phyloP scores from a whole-genome alignment of 2,797 vertebrate genomes.

The Bufotes viridis region DNA sequence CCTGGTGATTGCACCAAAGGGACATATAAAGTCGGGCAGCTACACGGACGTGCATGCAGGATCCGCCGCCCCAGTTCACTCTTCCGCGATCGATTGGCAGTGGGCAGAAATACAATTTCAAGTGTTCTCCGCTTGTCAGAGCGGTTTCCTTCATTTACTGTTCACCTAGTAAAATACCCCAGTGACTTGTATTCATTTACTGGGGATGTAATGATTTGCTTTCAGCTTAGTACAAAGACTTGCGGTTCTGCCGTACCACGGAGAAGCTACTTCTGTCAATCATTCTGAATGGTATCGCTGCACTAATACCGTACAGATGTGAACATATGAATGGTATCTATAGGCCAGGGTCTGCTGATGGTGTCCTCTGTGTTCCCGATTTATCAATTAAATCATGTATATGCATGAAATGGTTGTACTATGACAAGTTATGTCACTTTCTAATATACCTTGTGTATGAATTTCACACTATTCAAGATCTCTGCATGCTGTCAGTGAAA shows the following conservation, averaged over 20 bases:
- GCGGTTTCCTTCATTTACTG: constrained; percentile 37
- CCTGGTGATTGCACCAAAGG: constrained; percentile 1
- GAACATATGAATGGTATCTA: no score
- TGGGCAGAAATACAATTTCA: constrained; percentile 42
- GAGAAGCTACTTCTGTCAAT: not conserved
- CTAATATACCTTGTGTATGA: no score
- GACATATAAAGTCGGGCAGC: not conserved
- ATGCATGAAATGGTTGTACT: no score
- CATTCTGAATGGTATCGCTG: no score
- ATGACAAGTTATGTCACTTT: no score
- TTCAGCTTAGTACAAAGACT: not conserved
- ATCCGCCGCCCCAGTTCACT: not conserved
- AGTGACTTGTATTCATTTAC: constrained; percentile 43
- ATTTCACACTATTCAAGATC: no score
- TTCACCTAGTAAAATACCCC: constrained; percentile 55
- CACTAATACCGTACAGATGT: no score
- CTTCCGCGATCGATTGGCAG: constrained; percentile 33
- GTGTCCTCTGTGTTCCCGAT: no score
- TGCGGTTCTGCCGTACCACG: not conserved
- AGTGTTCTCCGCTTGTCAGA: constrained; percentile 13
- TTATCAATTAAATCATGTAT: no score
- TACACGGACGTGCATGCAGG: not conserved
- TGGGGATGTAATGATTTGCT: constrained; percentile 48
- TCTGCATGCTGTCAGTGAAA: no score
- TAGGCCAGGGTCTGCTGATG: no score